A percentile compares a stretch with the other conserved stretches of the same genome.
These are phyloP conservation scores for Andricus curvator DNA, from an alignment of 2,888 invertebrate species.

Conservation along the genomic window DNA sequence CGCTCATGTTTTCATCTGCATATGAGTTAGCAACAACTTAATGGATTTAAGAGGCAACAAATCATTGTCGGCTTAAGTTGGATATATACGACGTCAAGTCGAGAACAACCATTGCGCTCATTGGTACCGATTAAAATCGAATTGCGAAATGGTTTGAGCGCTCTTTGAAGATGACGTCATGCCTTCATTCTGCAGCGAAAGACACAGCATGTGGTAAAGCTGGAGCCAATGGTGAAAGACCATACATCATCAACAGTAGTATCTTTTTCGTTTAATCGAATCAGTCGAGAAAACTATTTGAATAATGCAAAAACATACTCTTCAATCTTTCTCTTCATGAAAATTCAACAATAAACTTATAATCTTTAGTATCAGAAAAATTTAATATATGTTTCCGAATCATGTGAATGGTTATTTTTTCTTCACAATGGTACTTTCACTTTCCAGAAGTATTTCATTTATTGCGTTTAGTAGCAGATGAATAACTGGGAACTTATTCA, in stretches of 20 bases:
- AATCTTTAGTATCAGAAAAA: slow-evolving; percentile 1
- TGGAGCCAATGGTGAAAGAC: slow-evolving; percentile 42
- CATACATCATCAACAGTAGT: slow-evolving; percentile 7
- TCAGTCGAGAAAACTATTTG: neutral
- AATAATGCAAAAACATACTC: neutral
- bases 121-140: slow-evolving; percentile 67
- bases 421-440: neutral
- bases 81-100: slow-evolving; percentile 26
- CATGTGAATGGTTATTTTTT: neutral
- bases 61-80: slow-evolving; percentile 41
- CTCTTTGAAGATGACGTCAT: slow-evolving; percentile 63
- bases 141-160: slow-evolving; percentile 66
- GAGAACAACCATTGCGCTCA: slow-evolving; percentile 45
- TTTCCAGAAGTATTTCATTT: no score
- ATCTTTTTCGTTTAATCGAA: slow-evolving; percentile 12
- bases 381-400: neutral
- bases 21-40: slow-evolving; percentile 37
- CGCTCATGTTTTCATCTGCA: neutral
- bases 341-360: neutral
- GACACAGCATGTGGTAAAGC: slow-evolving; percentile 41
- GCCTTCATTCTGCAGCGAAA: slow-evolving; percentile 48
- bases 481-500: no score
- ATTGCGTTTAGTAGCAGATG: no score
- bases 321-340: neutral
- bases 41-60: slow-evolving; percentile 33